These are phyloP conservation scores for Trigoniulus corallinus DNA, from an alignment of 1,140 invertebrate species.

Conservation along the genomic window DNA sequence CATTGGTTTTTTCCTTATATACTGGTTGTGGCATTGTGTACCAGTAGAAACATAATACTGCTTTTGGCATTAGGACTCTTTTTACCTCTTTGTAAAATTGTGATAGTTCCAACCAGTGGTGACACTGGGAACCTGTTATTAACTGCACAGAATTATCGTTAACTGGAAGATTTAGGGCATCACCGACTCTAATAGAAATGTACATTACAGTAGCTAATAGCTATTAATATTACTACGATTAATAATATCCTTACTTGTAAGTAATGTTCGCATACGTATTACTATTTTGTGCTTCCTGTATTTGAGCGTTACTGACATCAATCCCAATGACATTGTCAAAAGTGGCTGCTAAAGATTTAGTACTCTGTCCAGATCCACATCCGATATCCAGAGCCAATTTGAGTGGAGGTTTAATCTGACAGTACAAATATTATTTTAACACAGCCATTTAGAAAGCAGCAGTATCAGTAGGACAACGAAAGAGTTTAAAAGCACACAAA, in stretches of 20 bases:
- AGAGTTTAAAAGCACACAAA: too few relatives aligned
- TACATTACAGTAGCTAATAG: too few relatives aligned
- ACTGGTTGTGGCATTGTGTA: not conserved
- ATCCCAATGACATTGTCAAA: slow-evolving; percentile 27
- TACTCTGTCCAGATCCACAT: slow-evolving; percentile 34
- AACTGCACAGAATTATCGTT: not conserved
- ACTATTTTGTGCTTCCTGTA: slow-evolving; percentile 20
- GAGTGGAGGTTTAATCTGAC: slow-evolving; percentile 1
- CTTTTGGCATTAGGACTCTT: not conserved
- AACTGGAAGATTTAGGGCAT: not conserved
- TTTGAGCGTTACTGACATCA: slow-evolving; percentile 24
- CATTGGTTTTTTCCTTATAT: not conserved
- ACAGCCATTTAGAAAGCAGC: too few relatives aligned
- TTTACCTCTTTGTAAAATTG: not conserved
- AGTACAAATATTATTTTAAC: slow-evolving; percentile 3
- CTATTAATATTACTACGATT: too few relatives aligned
- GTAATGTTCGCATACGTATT: slow-evolving; percentile 17
- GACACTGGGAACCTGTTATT: not conserved
- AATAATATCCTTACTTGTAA: slow-evolving; percentile 7
- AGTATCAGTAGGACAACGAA: too few relatives aligned
- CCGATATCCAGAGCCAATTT: slow-evolving; percentile 25
- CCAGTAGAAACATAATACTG: not conserved
- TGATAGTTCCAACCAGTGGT: not conserved
- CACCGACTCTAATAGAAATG: not conserved
- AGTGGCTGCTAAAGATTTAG: slow-evolving; percentile 21